Conservation (phyloP, 2,797 vertebrate species). For the Parotocinclus haroldoi region DNA sequence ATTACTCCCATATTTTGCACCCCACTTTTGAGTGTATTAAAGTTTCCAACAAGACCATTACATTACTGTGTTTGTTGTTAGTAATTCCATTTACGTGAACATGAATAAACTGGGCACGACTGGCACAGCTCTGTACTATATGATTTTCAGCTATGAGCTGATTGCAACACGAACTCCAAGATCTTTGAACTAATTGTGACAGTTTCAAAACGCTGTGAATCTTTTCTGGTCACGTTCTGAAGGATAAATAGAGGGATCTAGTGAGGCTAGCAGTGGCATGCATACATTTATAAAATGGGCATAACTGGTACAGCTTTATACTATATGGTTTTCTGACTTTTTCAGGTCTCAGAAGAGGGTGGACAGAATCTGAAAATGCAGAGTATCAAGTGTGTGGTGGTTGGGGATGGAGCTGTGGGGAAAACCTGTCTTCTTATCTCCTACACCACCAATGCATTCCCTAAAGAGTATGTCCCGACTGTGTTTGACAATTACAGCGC, state of each 20-base stretch:
- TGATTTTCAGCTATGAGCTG: not conserved
- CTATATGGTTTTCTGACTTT: not conserved
- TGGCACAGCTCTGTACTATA: no score
- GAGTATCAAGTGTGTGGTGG: constrained; percentile 84
- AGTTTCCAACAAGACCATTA: no score
- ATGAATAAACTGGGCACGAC: no score
- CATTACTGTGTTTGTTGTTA: no score
- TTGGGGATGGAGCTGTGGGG: constrained; percentile 81
- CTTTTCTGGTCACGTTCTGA: no score
- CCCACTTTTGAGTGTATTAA: no score
- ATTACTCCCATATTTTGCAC: no score
- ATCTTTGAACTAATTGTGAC: not conserved
- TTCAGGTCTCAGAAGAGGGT: constrained; percentile 54
- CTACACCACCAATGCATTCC: constrained; percentile 84
- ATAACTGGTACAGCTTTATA: no score
- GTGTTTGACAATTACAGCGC: constrained; percentile 87
- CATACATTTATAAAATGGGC: no score
- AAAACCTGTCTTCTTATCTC: constrained; percentile 86
- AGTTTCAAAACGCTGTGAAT: not conserved
- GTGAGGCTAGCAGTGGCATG: no score
- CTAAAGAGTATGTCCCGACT: constrained; percentile 84
- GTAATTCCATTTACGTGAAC: no score
- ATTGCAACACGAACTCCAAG: not conserved
- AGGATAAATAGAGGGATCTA: no score
- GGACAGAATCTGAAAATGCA: constrained; percentile 64